phyloP scores from a whole-genome alignment of 2,797 vertebrate species.

The Syngnathus acus region DNA sequence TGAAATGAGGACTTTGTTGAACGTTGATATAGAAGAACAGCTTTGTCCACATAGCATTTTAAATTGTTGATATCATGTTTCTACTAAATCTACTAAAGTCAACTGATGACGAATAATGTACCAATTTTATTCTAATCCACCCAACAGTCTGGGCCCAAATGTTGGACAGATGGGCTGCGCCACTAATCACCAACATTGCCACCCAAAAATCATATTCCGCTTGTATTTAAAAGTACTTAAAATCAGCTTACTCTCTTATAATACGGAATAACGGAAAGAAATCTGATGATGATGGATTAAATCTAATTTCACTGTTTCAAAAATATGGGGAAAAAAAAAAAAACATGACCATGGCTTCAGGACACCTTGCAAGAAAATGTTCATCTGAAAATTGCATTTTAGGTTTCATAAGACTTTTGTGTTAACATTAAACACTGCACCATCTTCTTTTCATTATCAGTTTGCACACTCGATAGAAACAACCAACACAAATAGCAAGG shows the following conservation, averaged over 20 bases:
- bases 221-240: slow-evolving; percentile 16
- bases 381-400: too few species aligned
- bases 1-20: too few species aligned
- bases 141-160: slow-evolving; percentile 19
- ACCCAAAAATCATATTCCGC: slow-evolving; percentile 8
- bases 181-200: slow-evolving; percentile 9
- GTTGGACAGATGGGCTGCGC: slow-evolving; percentile 36
- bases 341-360: background rate
- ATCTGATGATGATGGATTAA: background rate
- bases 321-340: background rate
- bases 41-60: too few species aligned
- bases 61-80: too few species aligned
- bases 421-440: background rate
- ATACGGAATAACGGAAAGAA: background rate
- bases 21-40: too few species aligned
- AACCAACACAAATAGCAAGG: background rate
- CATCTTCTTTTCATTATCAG: background rate
- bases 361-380: too few species aligned
- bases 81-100: slow-evolving; percentile 7
- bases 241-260: slow-evolving; percentile 14
- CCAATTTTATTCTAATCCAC: slow-evolving; percentile 22
- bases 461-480: background rate
- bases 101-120: slow-evolving; percentile 6
- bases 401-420: too few species aligned
- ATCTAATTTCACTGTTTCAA: background rate